Percentiles rank a stretch among this genome's conserved stretches.
phyloP scores from a whole-genome alignment of 2,797 vertebrate genomes.

The Gadopsis marmoratus region DNA sequence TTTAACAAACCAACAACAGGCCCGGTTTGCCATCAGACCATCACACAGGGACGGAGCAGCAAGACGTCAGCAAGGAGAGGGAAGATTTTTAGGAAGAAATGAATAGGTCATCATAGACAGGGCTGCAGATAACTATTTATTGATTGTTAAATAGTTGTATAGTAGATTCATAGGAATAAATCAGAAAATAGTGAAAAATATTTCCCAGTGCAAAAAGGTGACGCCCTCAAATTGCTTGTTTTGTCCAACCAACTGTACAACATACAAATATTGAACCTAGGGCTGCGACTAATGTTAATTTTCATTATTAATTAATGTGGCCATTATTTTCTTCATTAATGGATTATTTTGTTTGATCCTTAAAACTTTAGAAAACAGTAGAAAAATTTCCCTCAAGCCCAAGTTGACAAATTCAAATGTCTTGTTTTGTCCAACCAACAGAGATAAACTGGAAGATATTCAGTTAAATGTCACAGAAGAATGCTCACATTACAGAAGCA shows the following conservation, averaged over 20 bases:
- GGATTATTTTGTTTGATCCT: too few relatives aligned
- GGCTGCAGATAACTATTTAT: too few relatives aligned
- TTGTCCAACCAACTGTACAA: not conserved
- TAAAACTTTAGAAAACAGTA: not conserved
- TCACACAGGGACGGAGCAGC: conserved; percentile 19
- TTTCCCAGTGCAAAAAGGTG: not conserved
- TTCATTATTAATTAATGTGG: not conserved
- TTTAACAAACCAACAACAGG: conserved; percentile 43
- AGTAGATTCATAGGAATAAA: too few relatives aligned
- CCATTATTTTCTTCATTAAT: not conserved
- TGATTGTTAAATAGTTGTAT: too few relatives aligned
- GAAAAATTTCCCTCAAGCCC: not conserved
- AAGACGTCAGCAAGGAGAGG: not conserved
- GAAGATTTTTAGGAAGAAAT: not conserved
- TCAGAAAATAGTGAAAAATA: not conserved
- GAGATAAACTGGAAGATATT: not conserved
- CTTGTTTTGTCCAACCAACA: not conserved
- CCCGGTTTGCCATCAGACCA: conserved; percentile 21
- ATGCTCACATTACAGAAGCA: not conserved
- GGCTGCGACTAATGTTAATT: not conserved
- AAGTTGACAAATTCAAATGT: not conserved
- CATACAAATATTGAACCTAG: not conserved
- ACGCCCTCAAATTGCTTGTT: not conserved
- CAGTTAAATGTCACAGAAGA: too few relatives aligned
- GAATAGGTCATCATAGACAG: not conserved